phyloP scores from a whole-genome alignment of 2,797 vertebrate genomes.

The Poeciliopsis presidionis region DNA sequence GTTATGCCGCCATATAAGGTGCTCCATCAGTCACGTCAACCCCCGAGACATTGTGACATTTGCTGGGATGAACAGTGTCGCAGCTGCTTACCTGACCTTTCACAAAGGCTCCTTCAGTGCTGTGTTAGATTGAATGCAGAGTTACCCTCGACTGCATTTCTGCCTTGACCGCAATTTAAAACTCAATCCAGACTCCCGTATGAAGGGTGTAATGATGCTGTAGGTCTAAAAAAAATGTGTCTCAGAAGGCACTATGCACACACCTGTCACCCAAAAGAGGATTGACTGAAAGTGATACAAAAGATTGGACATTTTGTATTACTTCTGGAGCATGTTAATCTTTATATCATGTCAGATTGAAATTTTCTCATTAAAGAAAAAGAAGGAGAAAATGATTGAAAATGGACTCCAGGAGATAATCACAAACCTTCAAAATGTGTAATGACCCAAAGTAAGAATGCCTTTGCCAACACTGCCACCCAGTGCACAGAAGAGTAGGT shows the following conservation, averaged over 20 bases:
- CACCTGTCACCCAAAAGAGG: not conserved
- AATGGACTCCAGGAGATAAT: slow-evolving; percentile 40
- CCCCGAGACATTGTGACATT: slow-evolving; percentile 79
- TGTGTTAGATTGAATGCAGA: slow-evolving; percentile 20
- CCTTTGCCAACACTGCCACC: slow-evolving; percentile 71
- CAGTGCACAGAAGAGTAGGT: slow-evolving; percentile 32
- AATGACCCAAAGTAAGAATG: slow-evolving; percentile 10
- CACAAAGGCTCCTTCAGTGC: slow-evolving; percentile 41
- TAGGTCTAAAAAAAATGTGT: not conserved
- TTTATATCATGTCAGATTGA: slow-evolving; percentile 20
- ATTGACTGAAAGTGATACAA: slow-evolving; percentile 1
- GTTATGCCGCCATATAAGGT: slow-evolving; percentile 70
- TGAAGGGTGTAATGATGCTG: slow-evolving; percentile 24
- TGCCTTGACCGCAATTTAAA: slow-evolving; percentile 13
- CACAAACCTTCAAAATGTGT: slow-evolving; percentile 2
- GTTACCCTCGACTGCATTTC: slow-evolving; percentile 21
- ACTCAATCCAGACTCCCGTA: slow-evolving; percentile 23
- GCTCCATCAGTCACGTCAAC: slow-evolving; percentile 66
- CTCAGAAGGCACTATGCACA: slow-evolving; percentile 7
- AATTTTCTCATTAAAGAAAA: slow-evolving; percentile 19
- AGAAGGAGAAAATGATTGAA: slow-evolving; percentile 15
- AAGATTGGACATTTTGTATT: slow-evolving; percentile 9
- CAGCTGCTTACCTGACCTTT: slow-evolving; percentile 77
- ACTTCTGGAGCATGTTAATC: slow-evolving; percentile 8
- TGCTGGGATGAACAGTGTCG: slow-evolving; percentile 70